Evolutionary conservation across 2,797 vertebrate species (phyloP).

Genomic region (Notolabrus celidotus): DNA sequence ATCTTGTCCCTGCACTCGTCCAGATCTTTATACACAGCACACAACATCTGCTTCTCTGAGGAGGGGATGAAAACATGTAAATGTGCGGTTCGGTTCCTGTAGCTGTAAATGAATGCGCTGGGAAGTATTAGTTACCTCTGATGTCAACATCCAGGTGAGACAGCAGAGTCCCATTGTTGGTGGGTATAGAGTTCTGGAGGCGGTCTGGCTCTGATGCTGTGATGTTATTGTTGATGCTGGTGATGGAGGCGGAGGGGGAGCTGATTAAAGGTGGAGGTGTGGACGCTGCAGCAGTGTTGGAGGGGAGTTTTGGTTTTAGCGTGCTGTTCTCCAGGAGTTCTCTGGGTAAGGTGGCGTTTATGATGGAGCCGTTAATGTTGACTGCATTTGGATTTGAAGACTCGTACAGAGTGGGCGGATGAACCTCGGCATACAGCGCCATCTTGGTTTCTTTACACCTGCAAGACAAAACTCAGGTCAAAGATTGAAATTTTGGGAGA

Average conservation of each 20-base stretch:
- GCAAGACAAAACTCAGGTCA: conserved; percentile 13
- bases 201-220: not conserved
- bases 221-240: not conserved
- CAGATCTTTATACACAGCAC: conserved; percentile 80
- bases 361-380: conserved; percentile 36
- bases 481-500: too few relatives aligned
- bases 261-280: not conserved
- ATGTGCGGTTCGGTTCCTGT: not conserved
- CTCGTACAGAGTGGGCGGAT: conserved; percentile 80
- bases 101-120: not conserved
- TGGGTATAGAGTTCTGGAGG: not conserved
- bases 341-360: conserved; percentile 31
- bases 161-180: not conserved
- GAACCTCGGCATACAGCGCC: conserved; percentile 83
- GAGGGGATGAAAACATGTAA: not conserved
- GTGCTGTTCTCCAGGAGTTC: not conserved
- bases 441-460: conserved; percentile 86
- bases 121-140: not conserved
- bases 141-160: conserved; percentile 1
- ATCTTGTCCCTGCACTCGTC: conserved; percentile 84
- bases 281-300: not conserved
- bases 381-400: conserved; percentile 22
- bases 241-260: conserved; percentile 4
- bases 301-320: not conserved
- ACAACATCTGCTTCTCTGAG: conserved; percentile 67